Percentiles rank a stretch among this genome's conserved stretches.
phyloP scores from a whole-genome alignment of 2,113 vertebrate species.

The Eptesicus fuscus region DNA sequence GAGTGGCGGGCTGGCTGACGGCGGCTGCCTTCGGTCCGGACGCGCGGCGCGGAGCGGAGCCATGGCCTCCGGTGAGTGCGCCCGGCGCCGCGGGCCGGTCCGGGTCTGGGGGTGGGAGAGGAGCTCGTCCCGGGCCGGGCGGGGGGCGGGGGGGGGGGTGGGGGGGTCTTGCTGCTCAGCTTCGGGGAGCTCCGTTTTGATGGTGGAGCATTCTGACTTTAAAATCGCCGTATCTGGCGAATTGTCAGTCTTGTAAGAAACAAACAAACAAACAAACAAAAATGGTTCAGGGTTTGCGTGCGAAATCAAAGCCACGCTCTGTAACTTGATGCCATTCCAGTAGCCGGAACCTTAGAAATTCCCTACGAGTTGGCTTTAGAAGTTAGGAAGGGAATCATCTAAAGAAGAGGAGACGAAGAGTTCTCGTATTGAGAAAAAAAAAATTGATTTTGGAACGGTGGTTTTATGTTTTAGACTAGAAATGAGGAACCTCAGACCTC shows the following conservation, averaged over 20 bases:
- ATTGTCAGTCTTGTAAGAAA: background rate
- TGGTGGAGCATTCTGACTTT: background rate
- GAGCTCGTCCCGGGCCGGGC: background rate
- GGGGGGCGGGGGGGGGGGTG: too few species aligned
- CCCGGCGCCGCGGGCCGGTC: background rate
- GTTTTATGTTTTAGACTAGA: background rate
- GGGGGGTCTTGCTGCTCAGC: background rate
- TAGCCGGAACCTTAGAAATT: background rate
- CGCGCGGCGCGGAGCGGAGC: constrained; percentile 22
- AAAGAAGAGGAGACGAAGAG: background rate
- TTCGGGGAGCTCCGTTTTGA: background rate
- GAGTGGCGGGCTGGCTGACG: background rate
- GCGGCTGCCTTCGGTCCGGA: background rate
- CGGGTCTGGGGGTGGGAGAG: background rate
- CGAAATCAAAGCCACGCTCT: constrained; percentile 33
- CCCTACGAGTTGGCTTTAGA: background rate
- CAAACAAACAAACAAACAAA: background rate
- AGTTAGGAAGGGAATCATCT: background rate
- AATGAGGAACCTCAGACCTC: constrained; percentile 38
- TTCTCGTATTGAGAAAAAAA: background rate
- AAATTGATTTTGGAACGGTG: background rate
- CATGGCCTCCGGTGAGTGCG: constrained; percentile 67
- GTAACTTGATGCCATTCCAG: background rate
- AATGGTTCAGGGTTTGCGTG: background rate
- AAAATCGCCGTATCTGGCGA: background rate